Evolutionary conservation across 2,888 invertebrate species (phyloP), one percentile per base, ranked within the genome.

Genomic region (Chironomus riparius): DNA sequence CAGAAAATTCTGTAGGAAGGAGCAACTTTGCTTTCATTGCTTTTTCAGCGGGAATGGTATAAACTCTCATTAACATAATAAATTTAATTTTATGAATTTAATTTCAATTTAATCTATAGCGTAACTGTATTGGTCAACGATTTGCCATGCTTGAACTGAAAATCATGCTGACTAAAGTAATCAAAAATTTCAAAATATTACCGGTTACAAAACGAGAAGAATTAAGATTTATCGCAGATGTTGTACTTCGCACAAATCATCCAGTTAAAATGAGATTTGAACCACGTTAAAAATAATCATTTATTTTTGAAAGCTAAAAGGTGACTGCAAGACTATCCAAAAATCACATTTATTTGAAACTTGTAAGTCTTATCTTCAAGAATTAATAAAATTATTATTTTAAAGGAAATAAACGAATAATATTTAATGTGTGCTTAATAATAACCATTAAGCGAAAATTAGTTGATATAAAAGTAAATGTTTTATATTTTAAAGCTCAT

Each of bases 101-200:
- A 22, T 12, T 13, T 65, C 3, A 10, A 3, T 24, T 12, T 65
- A 4, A 13, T 65, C 24, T 22, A 28, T 5, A 65, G 65, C 15
- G 76, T 10, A 61, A 24, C 10, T 74, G 21, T 21, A 48, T 77
- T 89, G 90, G 91, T n/a, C 88, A 90, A 82, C 87, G 87, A 78
- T 91, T 89, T 79, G 90, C 90, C 0, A 86, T 88, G 82, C 80
- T 89, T 61, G 91, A 91, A 81, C 86, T 90, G n/a, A 87, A 87
- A 81, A 85, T 87, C 77, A 80, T 88, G 1, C 79, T 91, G 21
- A 86, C 87, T 15, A 85, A 85, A 21, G 83, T 90, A 12, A 80
- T 88, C 18, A 81, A 85, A 13, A 85, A 86, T 77, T 90, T 86
- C 80, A 83, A 79, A 18, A 78, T 91, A 48, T 80, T 84, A 65